Conservation (phyloP, 1,140 invertebrate genomes). For the Sycobia sp. region DNA sequence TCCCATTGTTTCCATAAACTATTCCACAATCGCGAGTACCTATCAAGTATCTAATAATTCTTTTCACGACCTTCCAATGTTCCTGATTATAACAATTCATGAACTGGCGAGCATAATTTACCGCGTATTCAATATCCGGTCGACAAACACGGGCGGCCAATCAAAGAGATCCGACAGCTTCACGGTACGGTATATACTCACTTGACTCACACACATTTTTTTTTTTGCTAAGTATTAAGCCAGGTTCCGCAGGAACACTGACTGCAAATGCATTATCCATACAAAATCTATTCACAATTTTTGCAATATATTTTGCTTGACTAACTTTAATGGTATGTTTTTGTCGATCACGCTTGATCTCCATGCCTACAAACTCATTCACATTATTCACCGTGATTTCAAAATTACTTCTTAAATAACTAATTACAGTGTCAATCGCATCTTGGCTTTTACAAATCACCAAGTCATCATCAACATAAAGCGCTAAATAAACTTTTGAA, state of each 20-base stretch:
- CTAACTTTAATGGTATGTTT: conserved; percentile 9
- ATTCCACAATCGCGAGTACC: too few species aligned
- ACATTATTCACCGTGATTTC: conserved; percentile 37
- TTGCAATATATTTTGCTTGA: conserved; percentile 1
- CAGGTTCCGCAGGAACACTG: background rate
- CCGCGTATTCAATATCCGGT: conserved; percentile 29
- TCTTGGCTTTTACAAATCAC: too few species aligned
- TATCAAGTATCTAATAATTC: too few species aligned
- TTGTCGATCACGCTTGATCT: too few species aligned
- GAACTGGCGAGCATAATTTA: conserved; percentile 16
- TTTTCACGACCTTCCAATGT: conserved; percentile 34
- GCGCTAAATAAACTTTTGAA: conserved; percentile 11
- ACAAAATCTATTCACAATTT: conserved; percentile 1
- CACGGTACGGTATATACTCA: conserved; percentile 37
- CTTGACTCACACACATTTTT: background rate
- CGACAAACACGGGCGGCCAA: conserved; percentile 45
- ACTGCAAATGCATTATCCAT: background rate
- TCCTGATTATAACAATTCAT: background rate
- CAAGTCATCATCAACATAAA: conserved; percentile 46
- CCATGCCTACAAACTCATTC: conserved; percentile 40
- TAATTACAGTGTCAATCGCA: conserved; percentile 37
- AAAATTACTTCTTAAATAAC: conserved; percentile 38
- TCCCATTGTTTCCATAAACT: conserved; percentile 5
- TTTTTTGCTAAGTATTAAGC: background rate
- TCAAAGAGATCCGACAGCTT: conserved; percentile 48